phyloP scores from a whole-genome alignment of 2,113 vertebrate species.

The Heloderma charlesbogerti region DNA sequence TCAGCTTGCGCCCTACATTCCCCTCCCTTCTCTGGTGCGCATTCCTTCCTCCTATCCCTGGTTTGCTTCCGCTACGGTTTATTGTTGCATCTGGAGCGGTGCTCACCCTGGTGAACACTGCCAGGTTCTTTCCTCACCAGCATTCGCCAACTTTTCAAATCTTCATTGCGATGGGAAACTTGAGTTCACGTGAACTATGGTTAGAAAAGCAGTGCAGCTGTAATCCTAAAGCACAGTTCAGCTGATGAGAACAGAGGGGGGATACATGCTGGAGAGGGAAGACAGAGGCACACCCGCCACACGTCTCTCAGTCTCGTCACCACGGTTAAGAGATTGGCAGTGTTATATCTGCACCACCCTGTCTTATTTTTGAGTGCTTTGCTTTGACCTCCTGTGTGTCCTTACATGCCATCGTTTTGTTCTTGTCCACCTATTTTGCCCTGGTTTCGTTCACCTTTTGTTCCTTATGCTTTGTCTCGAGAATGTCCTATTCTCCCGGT shows the following conservation, averaged over 20 bases:
- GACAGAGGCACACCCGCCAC: neutral
- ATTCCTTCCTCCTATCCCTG: neutral
- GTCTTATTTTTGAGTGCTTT: neutral
- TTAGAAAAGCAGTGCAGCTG: neutral
- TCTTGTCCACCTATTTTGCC: neutral
- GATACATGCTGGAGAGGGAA: neutral
- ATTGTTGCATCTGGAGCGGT: neutral
- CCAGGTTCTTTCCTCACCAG: neutral
- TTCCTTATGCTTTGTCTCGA: constrained; percentile 46
- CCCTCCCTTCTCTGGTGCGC: neutral
- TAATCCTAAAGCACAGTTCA: neutral
- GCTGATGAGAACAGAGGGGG: neutral
- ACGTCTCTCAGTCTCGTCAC: neutral
- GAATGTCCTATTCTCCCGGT: constrained; percentile 36
- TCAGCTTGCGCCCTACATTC: no score
- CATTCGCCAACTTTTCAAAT: neutral
- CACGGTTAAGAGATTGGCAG: neutral
- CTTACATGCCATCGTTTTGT: neutral
- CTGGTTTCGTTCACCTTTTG: constrained; percentile 33
- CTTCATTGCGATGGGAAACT: no score
- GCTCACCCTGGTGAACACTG: neutral
- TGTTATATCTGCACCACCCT: neutral
- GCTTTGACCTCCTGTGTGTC: neutral
- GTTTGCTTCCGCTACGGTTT: neutral
- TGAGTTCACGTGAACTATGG: neutral